Evolutionary conservation across 2,797 vertebrate genomes (phyloP).

Genomic region (Monodelphis domestica): DNA sequence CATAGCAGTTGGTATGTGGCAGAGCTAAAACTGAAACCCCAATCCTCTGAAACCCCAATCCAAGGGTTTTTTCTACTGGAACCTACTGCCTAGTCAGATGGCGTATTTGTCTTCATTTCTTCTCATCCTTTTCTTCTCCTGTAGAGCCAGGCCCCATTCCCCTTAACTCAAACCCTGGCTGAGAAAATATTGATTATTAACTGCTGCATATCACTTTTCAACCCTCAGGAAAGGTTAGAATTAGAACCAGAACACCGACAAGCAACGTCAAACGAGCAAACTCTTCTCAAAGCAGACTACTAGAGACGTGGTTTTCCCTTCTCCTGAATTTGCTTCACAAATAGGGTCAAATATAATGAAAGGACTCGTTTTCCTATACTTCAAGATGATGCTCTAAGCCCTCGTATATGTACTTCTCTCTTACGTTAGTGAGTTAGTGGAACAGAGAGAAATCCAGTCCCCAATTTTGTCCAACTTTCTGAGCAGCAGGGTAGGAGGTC

Average conservation of each 20-base stretch:
- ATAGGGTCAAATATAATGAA: background rate
- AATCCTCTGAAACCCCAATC: background rate
- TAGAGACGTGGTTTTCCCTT: background rate
- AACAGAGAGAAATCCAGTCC: background rate
- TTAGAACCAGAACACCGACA: conserved; percentile 40
- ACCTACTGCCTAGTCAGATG: background rate
- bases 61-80: background rate
- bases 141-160: background rate
- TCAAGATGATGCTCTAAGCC: background rate
- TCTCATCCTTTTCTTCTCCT: conserved; percentile 19
- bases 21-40: background rate
- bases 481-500: background rate
- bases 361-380: conserved; percentile 1
- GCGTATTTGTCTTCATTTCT: background rate
- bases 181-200: background rate
- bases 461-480: background rate
- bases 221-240: conserved; percentile 5
- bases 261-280: background rate
- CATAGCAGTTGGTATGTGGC: background rate
- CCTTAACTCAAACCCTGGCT: conserved; percentile 24
- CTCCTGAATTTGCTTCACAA: conserved; percentile 2
- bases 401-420: background rate
- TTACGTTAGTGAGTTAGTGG: background rate
- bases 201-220: background rate
- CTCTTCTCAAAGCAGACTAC: background rate